Evolutionary conservation across 2,113 vertebrate genomes (phyloP).

Genomic region (Eulemur rufifrons): DNA sequence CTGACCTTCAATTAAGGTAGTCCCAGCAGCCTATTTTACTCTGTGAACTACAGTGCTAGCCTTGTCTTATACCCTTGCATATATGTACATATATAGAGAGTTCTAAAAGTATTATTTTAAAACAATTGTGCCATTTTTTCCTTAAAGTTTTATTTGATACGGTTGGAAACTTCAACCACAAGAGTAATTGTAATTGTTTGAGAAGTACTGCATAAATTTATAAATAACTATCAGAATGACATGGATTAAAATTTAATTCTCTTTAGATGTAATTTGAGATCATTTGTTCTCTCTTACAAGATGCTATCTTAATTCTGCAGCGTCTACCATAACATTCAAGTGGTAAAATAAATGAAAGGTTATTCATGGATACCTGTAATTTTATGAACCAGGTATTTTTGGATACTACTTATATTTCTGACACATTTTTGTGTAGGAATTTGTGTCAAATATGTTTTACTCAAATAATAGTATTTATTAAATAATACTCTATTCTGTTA

Average conservation of each 20-base stretch:
- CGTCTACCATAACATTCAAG: slow-evolving; percentile 13
- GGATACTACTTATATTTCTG: slow-evolving; percentile 20
- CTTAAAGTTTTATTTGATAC: slow-evolving; percentile 19
- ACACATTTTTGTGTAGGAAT: slow-evolving; percentile 43
- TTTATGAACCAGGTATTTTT: slow-evolving; percentile 50
- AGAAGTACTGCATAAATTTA: slow-evolving; percentile 35
- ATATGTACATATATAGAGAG: background rate
- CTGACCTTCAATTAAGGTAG: background rate
- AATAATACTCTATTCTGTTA: background rate
- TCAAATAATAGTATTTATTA: slow-evolving; percentile 28
- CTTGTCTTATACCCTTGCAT: background rate
- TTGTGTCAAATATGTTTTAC: slow-evolving; percentile 40
- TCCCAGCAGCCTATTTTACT: background rate
- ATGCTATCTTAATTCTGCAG: slow-evolving; percentile 50
- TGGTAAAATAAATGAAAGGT: slow-evolving; percentile 54
- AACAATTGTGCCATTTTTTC: slow-evolving; percentile 30
- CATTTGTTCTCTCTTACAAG: slow-evolving; percentile 47
- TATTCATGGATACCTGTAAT: slow-evolving; percentile 24
- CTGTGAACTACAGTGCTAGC: background rate
- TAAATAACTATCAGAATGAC: slow-evolving; percentile 34
- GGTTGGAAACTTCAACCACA: background rate
- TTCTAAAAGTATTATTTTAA: background rate
- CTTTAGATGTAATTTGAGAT: slow-evolving; percentile 57
- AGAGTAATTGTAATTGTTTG: slow-evolving; percentile 41
- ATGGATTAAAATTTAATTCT: slow-evolving; percentile 64